Evolutionary conservation across 2,113 vertebrate species (phyloP).

Genomic region (Pangasianodon hypophthalmus): DNA sequence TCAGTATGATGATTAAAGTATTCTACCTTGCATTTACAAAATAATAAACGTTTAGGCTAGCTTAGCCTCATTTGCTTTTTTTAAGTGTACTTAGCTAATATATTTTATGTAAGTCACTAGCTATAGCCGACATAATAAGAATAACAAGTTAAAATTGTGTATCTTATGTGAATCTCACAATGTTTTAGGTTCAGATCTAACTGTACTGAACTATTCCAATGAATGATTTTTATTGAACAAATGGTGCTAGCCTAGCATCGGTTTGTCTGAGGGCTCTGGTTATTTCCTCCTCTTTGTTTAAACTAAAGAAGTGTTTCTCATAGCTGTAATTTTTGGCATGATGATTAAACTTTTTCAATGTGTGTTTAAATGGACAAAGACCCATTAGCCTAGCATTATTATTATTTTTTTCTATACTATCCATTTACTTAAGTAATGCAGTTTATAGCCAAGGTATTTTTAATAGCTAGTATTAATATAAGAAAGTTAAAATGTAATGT

Average conservation of each 20-base stretch:
- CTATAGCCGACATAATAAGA: background rate
- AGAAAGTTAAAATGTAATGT: background rate
- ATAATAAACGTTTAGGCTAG: no score
- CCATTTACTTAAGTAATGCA: background rate
- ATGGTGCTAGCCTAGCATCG: background rate
- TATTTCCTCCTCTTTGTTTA: constrained; percentile 47
- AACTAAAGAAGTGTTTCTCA: constrained; percentile 14
- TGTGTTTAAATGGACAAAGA: background rate
- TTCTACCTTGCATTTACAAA: background rate
- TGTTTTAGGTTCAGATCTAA: background rate
- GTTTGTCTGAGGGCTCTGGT: background rate
- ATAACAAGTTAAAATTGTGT: background rate
- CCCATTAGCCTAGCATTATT: background rate
- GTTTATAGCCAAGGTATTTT: background rate
- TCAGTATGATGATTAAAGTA: constrained; percentile 42
- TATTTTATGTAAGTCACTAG: background rate
- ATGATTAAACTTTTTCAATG: constrained; percentile 36
- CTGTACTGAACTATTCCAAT: background rate
- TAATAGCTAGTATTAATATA: background rate
- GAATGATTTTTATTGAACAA: background rate
- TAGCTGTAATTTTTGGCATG: constrained; percentile 44
- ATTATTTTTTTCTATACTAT: background rate
- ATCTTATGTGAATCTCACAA: background rate
- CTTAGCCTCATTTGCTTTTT: background rate
- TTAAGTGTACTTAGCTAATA: background rate